Evolutionary conservation across 2,888 invertebrate genomes (phyloP).

Genomic region (Hydraecia micacea): DNA sequence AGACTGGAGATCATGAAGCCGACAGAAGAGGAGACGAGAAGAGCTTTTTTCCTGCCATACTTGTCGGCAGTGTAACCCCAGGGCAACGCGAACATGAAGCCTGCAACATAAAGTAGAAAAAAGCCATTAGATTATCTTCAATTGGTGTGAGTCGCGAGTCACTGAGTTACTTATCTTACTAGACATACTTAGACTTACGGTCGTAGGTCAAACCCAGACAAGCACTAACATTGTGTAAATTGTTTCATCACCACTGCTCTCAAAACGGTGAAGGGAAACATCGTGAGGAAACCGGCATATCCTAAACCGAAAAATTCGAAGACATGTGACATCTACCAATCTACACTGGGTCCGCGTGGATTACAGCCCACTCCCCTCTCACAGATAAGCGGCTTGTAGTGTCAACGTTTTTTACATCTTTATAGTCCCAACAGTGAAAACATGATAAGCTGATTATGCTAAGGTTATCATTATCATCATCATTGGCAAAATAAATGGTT

Average conservation of each 20-base stretch:
- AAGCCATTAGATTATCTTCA: neutral
- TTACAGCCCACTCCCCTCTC: neutral
- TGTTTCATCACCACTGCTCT: neutral
- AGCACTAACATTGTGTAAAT: neutral
- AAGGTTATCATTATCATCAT: too few species aligned
- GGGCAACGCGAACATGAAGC: conserved; percentile 63
- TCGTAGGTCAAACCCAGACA: neutral
- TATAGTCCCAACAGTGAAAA: neutral
- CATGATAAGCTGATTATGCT: too few species aligned
- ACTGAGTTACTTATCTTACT: neutral
- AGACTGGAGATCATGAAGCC: conserved; percentile 56
- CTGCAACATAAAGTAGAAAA: conserved; percentile 41
- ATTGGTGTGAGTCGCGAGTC: neutral
- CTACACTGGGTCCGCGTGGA: neutral
- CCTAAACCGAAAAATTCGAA: too few species aligned
- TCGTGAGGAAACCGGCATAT: too few species aligned
- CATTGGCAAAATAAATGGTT: too few species aligned
- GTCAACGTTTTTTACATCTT: too few species aligned
- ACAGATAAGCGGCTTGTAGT: neutral
- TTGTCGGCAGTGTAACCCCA: conserved; percentile 93
- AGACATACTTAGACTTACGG: neutral
- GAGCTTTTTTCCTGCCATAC: conserved; percentile 88
- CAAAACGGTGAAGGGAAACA: neutral
- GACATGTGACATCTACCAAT: too few species aligned
- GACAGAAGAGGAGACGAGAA: conserved; percentile 53